Conservation (phyloP, 2,797 vertebrate genomes). For the Merluccius polli region DNA sequence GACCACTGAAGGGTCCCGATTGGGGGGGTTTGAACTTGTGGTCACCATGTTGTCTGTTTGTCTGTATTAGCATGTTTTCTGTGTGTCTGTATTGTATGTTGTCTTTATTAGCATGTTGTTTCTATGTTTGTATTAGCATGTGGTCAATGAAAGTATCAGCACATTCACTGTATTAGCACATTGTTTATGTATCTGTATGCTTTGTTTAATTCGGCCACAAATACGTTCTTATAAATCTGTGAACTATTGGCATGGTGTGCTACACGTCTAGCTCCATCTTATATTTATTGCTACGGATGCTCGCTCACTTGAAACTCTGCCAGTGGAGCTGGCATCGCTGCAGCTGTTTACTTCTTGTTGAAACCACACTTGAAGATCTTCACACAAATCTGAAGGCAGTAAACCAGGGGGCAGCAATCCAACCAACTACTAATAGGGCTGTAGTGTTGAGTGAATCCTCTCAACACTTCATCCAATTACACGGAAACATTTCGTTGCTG, state of each 20-base stretch:
- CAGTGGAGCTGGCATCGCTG: background rate
- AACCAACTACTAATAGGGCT: background rate
- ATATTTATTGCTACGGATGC: background rate
- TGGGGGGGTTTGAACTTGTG: too few relatives aligned
- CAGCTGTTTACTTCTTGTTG: conserved; percentile 1
- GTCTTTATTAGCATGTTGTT: background rate
- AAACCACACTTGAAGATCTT: background rate
- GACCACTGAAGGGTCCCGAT: too few relatives aligned
- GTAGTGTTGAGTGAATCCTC: background rate
- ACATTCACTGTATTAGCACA: background rate
- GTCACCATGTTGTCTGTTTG: background rate
- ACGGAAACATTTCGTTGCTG: background rate
- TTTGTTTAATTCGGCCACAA: background rate
- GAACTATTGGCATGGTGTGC: background rate
- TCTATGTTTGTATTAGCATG: background rate
- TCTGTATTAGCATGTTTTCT: background rate
- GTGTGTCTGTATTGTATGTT: background rate
- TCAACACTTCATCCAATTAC: conserved; percentile 1
- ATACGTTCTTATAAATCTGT: background rate
- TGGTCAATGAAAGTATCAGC: background rate
- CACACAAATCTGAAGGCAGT: background rate
- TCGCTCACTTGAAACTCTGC: background rate
- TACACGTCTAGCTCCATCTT: background rate
- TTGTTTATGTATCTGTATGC: background rate
- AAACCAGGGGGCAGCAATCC: background rate